Percentiles rank a stretch among this genome's conserved stretches.
Conservation (phyloP, 2,888 invertebrate species). For the Chironomus tentans region DNA sequence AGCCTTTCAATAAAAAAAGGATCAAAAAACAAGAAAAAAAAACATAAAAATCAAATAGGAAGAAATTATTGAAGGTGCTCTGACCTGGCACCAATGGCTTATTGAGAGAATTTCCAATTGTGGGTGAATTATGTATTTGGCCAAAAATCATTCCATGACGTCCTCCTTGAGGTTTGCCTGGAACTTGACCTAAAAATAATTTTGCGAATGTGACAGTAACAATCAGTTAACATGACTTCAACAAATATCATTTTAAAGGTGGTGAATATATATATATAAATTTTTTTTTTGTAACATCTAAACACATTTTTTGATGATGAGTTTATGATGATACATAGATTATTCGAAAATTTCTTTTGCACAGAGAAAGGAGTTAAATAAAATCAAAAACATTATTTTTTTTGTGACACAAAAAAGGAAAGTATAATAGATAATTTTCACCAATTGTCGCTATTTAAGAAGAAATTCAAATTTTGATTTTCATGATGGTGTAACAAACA, state of each 20-base stretch:
- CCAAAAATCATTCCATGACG: conserved; percentile 57
- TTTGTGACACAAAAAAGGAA: too few relatives aligned
- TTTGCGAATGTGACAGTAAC: conserved; percentile 6
- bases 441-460: too few relatives aligned
- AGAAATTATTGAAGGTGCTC: neutral
- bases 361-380: too few relatives aligned
- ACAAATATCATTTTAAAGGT: neutral
- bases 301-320: neutral
- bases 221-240: neutral
- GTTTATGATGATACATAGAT: too few relatives aligned
- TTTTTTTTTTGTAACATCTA: neutral
- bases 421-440: too few relatives aligned
- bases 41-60: conserved; percentile 22
- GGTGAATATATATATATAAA: neutral
- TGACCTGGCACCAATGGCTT: conserved; percentile 46
- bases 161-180: conserved; percentile 54
- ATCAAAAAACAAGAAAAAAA: conserved; percentile 25
- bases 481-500: too few relatives aligned
- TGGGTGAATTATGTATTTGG: conserved; percentile 35
- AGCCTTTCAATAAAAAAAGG: conserved; percentile 6
- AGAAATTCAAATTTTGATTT: too few relatives aligned
- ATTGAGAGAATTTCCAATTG: conserved; percentile 39
- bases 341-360: too few relatives aligned
- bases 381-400: too few relatives aligned
- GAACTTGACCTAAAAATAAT: conserved; percentile 47